phyloP scores from a whole-genome alignment of 2,113 vertebrate genomes.

The Nibea coibor region DNA sequence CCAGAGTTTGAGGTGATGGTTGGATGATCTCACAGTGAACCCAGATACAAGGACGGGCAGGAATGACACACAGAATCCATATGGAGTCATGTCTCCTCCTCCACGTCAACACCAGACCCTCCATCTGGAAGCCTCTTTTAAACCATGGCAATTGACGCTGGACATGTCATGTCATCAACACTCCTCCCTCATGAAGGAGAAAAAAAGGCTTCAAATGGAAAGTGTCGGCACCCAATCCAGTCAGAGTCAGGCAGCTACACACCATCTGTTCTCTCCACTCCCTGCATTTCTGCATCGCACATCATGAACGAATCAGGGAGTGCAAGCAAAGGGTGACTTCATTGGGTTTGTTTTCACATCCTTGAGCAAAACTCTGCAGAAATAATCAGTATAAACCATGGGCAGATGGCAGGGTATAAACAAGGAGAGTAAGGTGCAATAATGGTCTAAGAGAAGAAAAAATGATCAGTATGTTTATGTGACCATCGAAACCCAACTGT shows the following conservation, averaged over 20 bases:
- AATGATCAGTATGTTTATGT: background rate
- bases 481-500: too few species aligned
- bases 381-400: conserved; percentile 3
- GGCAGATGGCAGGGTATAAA: conserved; percentile 11
- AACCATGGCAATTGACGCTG: conserved; percentile 36
- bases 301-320: conserved; percentile 42
- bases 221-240: conserved; percentile 31
- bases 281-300: background rate
- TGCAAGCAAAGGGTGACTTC: background rate
- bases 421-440: background rate
- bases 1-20: background rate
- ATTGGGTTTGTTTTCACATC: conserved; percentile 44
- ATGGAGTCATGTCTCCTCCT: conserved; percentile 64
- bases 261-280: conserved; percentile 57
- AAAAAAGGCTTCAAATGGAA: conserved; percentile 40
- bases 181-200: conserved; percentile 21
- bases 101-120: conserved; percentile 60
- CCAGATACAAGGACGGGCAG: conserved; percentile 22
- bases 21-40: conserved; percentile 56
- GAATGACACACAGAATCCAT: conserved; percentile 66
- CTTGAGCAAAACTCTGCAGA: conserved; percentile 15
- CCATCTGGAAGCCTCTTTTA: conserved; percentile 63
- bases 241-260: conserved; percentile 27
- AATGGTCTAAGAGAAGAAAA: background rate
- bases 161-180: conserved; percentile 58